Conservation (phyloP, 2,888 invertebrate species). For the Xanthorhoe spadicearia region DNA sequence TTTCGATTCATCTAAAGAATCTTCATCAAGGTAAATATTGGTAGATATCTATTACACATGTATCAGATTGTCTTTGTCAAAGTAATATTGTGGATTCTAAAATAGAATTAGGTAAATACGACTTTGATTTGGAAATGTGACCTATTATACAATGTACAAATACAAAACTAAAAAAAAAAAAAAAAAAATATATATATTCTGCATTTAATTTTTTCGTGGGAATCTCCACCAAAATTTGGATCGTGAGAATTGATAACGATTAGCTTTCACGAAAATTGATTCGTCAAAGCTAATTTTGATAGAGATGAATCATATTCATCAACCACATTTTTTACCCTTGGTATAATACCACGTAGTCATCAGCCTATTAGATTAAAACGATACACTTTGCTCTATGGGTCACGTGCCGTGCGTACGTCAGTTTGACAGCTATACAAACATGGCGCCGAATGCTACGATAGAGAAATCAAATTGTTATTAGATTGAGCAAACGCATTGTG, state of each 20-base stretch:
- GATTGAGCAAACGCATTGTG: slow-evolving; percentile 72
- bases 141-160: too few species aligned
- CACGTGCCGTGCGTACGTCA: slow-evolving; percentile 73
- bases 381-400: slow-evolving; percentile 53
- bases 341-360: slow-evolving; percentile 55
- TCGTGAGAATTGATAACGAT: too few species aligned
- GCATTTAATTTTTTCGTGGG: slow-evolving; percentile 12
- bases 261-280: slow-evolving; percentile 42
- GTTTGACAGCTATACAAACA: slow-evolving; percentile 80
- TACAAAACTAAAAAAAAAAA: too few species aligned
- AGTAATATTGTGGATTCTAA: too few species aligned
- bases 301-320: slow-evolving; percentile 56
- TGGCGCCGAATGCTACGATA: slow-evolving; percentile 63
- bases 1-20: too few species aligned
- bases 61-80: too few species aligned
- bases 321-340: slow-evolving; percentile 52
- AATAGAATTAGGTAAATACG: too few species aligned
- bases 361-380: slow-evolving; percentile 72
- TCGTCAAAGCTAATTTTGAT: slow-evolving; percentile 56
- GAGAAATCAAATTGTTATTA: slow-evolving; percentile 78
- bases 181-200: too few species aligned
- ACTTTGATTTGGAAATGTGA: too few species aligned
- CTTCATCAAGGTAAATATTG: too few species aligned
- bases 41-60: too few species aligned
- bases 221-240: slow-evolving; percentile 8